Conservation (phyloP, 2,888 invertebrate species). For the Amphimallon solstitiale region DNA sequence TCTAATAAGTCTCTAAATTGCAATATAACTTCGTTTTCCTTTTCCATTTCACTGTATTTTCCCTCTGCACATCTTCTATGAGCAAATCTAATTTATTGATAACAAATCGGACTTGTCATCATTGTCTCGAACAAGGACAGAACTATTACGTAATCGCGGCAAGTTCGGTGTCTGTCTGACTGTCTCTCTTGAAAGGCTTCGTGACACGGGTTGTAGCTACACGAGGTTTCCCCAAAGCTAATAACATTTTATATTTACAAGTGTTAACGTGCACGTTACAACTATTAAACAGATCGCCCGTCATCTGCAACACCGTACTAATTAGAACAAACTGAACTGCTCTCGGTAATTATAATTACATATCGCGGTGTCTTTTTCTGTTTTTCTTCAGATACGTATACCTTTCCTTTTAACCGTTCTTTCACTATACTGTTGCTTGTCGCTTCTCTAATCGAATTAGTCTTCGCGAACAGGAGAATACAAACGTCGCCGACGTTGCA, state of each 20-base stretch:
- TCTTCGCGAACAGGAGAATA: neutral
- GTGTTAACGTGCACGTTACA: constrained; percentile 16
- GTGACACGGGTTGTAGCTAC: neutral
- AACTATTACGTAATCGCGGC: neutral
- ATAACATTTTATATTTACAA: constrained; percentile 21
- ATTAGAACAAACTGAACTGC: constrained; percentile 16
- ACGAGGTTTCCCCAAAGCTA: constrained; percentile 12
- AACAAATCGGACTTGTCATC: neutral
- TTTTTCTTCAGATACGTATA: neutral
- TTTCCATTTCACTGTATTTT: no score
- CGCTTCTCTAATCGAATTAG: constrained; percentile 11
- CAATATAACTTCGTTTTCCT: no score
- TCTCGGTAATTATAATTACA: constrained; percentile 22
- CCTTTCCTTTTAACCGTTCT: neutral
- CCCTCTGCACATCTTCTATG: neutral
- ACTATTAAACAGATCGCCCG: constrained; percentile 15
- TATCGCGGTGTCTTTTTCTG: neutral
- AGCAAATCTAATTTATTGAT: neutral
- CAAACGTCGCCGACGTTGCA: neutral
- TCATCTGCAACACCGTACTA: constrained; percentile 4
- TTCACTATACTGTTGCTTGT: neutral
- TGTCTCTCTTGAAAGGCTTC: constrained; percentile 31
- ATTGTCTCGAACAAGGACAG: neutral
- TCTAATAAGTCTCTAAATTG: no score
- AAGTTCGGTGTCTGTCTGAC: constrained; percentile 16